These are phyloP conservation scores for Myrmecophaga tridactyla DNA, from an alignment of 2,113 vertebrate genomes.

Conservation along the genomic window DNA sequence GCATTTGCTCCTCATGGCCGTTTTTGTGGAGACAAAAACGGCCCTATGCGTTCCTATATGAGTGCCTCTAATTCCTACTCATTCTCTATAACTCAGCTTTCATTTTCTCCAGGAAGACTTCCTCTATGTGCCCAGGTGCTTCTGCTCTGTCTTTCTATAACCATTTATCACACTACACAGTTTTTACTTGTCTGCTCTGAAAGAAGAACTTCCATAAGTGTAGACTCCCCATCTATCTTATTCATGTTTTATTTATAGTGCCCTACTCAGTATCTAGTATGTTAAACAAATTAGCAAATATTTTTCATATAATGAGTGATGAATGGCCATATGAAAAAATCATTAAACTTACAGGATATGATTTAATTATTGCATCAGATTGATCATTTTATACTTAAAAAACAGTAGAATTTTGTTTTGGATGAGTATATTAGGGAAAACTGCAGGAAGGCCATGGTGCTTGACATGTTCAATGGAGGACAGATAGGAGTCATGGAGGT, in stretches of 20 bases:
- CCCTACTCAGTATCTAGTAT: background rate
- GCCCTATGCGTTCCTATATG: rapidly evolving
- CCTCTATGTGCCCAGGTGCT: background rate
- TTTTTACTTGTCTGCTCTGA: background rate
- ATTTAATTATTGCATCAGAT: no score
- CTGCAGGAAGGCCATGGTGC: background rate
- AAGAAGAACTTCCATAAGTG: background rate
- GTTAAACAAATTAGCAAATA: background rate
- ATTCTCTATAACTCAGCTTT: background rate
- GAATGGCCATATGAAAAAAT: background rate
- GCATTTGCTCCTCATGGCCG: background rate
- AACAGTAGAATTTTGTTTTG: background rate
- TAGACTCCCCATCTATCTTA: background rate
- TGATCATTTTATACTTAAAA: no score
- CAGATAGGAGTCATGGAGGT: background rate
- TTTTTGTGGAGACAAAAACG: background rate
- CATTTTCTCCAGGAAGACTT: background rate
- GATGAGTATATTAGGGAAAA: background rate
- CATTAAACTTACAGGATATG: background rate
- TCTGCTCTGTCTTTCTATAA: background rate
- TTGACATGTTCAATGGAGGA: background rate
- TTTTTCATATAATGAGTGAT: background rate
- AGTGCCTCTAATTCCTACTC: background rate
- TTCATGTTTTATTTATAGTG: background rate
- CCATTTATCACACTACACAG: background rate